Conservation (phyloP, 2,797 vertebrate species). For the Phoebastria nigripes region DNA sequence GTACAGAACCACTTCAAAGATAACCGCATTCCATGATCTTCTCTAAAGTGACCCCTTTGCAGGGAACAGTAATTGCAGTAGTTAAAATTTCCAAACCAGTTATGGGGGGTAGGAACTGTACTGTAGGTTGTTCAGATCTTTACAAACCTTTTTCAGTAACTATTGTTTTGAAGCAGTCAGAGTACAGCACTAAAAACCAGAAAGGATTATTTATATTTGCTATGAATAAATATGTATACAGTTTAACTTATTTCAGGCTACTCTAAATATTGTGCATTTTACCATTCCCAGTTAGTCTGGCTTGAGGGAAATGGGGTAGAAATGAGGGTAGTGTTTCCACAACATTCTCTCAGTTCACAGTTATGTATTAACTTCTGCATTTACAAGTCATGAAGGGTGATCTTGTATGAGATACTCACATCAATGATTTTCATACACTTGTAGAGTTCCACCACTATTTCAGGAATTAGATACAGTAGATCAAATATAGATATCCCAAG, state of each 20-base stretch:
- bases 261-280: neutral
- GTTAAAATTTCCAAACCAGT: slow-evolving; percentile 44
- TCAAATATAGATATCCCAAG: neutral
- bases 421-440: neutral
- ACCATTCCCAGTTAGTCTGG: neutral
- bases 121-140: neutral
- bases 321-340: neutral
- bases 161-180: slow-evolving; percentile 39
- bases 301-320: neutral
- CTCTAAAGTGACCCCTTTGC: slow-evolving; percentile 22
- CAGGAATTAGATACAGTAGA: neutral
- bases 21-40: slow-evolving; percentile 9
- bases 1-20: neutral
- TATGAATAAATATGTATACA: neutral
- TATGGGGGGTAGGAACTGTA: neutral
- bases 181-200: neutral
- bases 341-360: neutral
- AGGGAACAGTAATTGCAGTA: slow-evolving; percentile 33
- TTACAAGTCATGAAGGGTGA: neutral
- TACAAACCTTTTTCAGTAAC: slow-evolving; percentile 21
- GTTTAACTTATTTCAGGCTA: neutral
- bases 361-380: neutral
- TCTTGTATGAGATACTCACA: neutral
- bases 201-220: neutral
- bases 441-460: neutral